Evolutionary conservation across 2,888 invertebrate species (phyloP).

Genomic region (Pandemis cinnamomeana): DNA sequence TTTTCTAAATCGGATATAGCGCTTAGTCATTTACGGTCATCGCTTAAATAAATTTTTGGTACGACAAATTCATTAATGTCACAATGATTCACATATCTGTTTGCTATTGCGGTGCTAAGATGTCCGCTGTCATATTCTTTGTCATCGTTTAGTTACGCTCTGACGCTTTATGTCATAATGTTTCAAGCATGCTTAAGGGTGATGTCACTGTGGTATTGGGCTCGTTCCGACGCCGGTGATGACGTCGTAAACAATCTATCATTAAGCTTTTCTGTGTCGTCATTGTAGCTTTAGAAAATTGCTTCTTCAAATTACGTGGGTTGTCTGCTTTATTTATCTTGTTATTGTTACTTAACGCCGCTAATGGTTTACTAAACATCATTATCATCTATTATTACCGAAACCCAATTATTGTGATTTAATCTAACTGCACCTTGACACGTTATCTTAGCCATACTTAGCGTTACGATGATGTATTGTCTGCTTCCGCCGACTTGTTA

Average conservation of each 20-base stretch:
- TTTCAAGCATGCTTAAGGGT: slow-evolving; percentile 53
- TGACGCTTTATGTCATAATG: slow-evolving; percentile 61
- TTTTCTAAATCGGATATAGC: slow-evolving; percentile 36
- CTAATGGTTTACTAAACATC: slow-evolving; percentile 37
- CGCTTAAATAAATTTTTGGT: slow-evolving; percentile 40
- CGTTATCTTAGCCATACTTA: slow-evolving; percentile 39
- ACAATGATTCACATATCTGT: slow-evolving; percentile 48
- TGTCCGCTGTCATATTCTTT: slow-evolving; percentile 47
- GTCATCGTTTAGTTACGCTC: slow-evolving; percentile 66
- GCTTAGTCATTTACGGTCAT: slow-evolving; percentile 47
- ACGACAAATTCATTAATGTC: slow-evolving; percentile 43
- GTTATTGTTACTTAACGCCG: slow-evolving; percentile 25
- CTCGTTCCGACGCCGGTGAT: slow-evolving; percentile 44
- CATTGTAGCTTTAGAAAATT: slow-evolving; percentile 39
- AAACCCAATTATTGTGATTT: slow-evolving; percentile 32
- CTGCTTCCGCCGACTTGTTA: slow-evolving; percentile 48
- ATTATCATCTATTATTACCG: slow-evolving; percentile 33
- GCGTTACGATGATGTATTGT: slow-evolving; percentile 49
- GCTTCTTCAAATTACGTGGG: slow-evolving; percentile 36
- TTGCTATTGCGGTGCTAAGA: slow-evolving; percentile 42
- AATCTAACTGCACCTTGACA: slow-evolving; percentile 46
- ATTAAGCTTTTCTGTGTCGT: slow-evolving; percentile 43
- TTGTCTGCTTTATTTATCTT: slow-evolving; percentile 6
- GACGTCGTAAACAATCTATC: slow-evolving; percentile 16
- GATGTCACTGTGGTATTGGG: slow-evolving; percentile 67